Base-by-base conservation (phyloP, 2,888 invertebrate species). In the Drosophila limbata region DNA sequence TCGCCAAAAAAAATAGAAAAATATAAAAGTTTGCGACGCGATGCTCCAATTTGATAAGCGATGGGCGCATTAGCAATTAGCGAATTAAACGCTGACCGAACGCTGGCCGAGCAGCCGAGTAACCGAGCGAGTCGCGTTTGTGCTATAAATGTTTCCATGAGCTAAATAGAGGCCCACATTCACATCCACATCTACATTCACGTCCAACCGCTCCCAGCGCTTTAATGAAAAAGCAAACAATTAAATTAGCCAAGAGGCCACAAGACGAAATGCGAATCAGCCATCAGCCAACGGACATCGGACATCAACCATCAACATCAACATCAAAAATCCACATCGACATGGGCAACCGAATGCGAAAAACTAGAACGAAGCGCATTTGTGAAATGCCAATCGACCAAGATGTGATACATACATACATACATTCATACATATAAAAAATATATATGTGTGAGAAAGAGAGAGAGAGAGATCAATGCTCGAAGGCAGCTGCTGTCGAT, bases 41-140 rank as follows among this genome's bases (percentile, higher is more conserved):
- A 89, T 85, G 85, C 88, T 89, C 90, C 88, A 85, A 80, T 88
- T 85, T 85, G 89, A 85, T 85, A 85, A 85, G 89, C 84, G 69
- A 9, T 72, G 65, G 71, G 74, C 82, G 80, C 88, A 81, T 84
- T 89, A 69, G 81, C 84, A 84, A 84, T 84, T 84, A 84, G 89
- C 85, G 86, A 89, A 89, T 88, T 88, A 89, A 85, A 84, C 79
- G 84, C 88, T 70, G 65, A 69, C 68, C 83, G 66, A 44, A 45
- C n/a, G 77, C 84, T 67, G 62, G 66, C 67, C 84, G 65, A 47
- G 19, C 31, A 35, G 42, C 17, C 45, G 55, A 40, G 19, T 13
- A 45, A 19, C 39, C 45, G 53, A 65, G 64, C 63, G 13, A 31
- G 15, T 55, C 65, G 69, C 56, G 69, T 69, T 67, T 72, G 64